Evolutionary conservation across 2,888 invertebrate species (phyloP).

Genomic region (Drosophila flavopinicola): DNA sequence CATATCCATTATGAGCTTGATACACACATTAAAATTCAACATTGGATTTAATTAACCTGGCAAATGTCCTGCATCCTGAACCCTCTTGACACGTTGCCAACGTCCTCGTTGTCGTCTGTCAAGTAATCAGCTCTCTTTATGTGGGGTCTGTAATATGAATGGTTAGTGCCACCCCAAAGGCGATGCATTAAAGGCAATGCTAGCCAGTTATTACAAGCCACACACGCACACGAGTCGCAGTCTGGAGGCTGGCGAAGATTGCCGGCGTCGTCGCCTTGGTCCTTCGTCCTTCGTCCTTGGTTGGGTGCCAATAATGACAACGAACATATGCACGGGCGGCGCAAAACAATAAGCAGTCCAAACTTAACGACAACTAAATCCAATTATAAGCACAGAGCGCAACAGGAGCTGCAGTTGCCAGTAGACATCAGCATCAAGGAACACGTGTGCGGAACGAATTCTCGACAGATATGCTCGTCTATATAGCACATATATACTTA

Average conservation of each 20-base stretch:
- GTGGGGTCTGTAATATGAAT: conserved; percentile 25
- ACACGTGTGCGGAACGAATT: conserved; percentile 74
- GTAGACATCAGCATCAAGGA: conserved; percentile 20
- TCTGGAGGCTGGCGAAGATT: conserved; percentile 39
- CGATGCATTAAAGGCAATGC: conserved; percentile 18
- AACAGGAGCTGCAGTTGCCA: conserved; percentile 49
- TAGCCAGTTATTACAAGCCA: conserved; percentile 40
- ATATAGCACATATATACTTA: background rate
- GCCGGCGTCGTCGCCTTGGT: conserved; percentile 22
- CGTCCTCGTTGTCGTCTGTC: conserved; percentile 24
- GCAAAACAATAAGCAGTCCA: conserved; percentile 65
- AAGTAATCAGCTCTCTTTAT: conserved; percentile 55
- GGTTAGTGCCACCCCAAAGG: conserved; percentile 30
- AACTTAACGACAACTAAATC: conserved; percentile 76
- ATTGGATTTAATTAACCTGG: conserved; percentile 63
- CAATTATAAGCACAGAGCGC: conserved; percentile 69
- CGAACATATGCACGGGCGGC: conserved; percentile 64
- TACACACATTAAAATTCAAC: conserved; percentile 41
- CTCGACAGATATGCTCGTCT: conserved; percentile 7
- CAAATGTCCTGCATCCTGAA: conserved; percentile 28
- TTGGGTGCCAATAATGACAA: conserved; percentile 60
- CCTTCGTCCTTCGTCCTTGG: too few relatives aligned
- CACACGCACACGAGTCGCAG: conserved; percentile 20
- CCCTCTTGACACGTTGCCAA: conserved; percentile 32
- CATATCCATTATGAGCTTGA: conserved; percentile 48